A percentile compares a stretch with the other conserved stretches of the same genome.
phyloP scores from a whole-genome alignment of 2,888 invertebrate genomes.

The Resseliella maxima region DNA sequence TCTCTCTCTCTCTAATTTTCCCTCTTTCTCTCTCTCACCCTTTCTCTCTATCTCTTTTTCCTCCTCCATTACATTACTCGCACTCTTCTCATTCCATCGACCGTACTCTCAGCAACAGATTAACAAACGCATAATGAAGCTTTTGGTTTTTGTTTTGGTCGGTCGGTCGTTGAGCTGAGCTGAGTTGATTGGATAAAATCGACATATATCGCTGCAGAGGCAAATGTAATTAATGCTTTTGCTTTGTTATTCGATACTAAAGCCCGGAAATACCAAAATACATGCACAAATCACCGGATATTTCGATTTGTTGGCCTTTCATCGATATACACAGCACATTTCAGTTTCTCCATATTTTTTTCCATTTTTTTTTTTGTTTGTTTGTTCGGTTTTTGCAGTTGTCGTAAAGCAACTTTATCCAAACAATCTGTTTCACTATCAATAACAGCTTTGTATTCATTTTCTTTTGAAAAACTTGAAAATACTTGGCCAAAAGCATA shows the following conservation, averaged over 20 bases:
- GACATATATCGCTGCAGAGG: constrained; percentile 27
- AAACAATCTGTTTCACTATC: neutral
- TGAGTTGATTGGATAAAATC: neutral
- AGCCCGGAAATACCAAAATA: constrained; percentile 18
- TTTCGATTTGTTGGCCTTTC: constrained; percentile 27
- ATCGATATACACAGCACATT: neutral
- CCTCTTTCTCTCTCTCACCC: neutral
- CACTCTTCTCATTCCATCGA: neutral
- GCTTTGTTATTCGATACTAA: neutral
- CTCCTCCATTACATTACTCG: no score
- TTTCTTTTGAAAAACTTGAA: constrained; percentile 17
- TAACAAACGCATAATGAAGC: neutral
- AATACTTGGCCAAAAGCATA: neutral
- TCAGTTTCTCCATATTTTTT: neutral
- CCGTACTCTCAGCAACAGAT: neutral
- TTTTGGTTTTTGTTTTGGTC: neutral
- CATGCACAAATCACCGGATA: constrained; percentile 29
- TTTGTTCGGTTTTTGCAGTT: neutral
- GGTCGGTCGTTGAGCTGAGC: no score
- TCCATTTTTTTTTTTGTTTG: neutral
- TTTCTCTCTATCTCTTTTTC: neutral
- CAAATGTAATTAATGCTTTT: constrained; percentile 32
- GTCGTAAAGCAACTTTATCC: neutral
- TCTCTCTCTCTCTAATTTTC: neutral
- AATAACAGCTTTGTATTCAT: neutral